Evolutionary conservation across 1,140 invertebrate species (phyloP), one percentile per base, ranked within the genome.

Genomic region (Saccostrea cuccullata): DNA sequence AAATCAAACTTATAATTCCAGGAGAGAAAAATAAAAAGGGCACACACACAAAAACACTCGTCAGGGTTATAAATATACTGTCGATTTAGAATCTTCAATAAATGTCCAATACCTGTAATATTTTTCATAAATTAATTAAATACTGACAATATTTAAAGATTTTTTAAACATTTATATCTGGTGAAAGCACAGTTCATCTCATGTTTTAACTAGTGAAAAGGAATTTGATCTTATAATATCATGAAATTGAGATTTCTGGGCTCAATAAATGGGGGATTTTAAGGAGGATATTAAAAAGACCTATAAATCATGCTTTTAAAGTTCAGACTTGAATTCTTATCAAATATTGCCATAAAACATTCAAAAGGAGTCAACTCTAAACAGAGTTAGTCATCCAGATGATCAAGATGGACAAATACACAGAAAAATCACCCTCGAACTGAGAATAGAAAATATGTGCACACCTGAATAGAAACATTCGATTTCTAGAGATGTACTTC

Each of bases 311-410:
- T 12, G 26, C 70, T 26, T 30, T 77, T 77, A 77, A 77, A 77
- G 70, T 77, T 30, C 30, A 36, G 13, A 13, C 13, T 36, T 36
- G 30, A 30, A 77, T 30, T 77, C 70, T 77, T 30, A 77, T 77
- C 70, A 77, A 15, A 77, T 17, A 77, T 77, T 77, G 70, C 30
- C 70, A 77, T 77, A 77, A 77, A 77, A 30, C 26, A 30, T 77
- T 73, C 26, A 15, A 36, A 12, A 36, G 70, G 13, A 40, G 70
- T 77, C 26, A 77, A 40, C 26, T 77, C 30, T 15, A 15, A 77
- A 11, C 70, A 11, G 8, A 13, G 15, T 26, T 77, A 77, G 70
- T 77, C 70, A 77, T 77, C 15, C 30, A 30, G 26, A 15, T 77
- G 47, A 47, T 9, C 47, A 47, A 47, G 47, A 47, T 47, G 47